Conservation (phyloP, 2,797 vertebrate genomes). For the Echiichthys vipera region DNA sequence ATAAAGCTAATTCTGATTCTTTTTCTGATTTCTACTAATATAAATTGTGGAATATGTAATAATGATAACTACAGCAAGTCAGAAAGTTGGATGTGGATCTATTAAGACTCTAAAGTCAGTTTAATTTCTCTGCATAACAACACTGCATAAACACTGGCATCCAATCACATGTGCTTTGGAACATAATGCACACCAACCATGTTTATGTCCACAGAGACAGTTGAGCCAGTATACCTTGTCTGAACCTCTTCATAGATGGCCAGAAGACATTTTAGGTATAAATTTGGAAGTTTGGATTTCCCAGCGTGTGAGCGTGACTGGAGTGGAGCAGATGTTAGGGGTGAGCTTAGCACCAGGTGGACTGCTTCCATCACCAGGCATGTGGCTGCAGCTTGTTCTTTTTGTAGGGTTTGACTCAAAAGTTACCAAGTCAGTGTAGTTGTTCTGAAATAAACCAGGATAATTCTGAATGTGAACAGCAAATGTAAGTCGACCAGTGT, state of each 20-base stretch:
- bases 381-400: not conserved
- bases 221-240: not conserved
- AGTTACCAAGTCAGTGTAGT: not conserved
- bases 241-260: slow-evolving; percentile 22
- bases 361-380: not conserved
- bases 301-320: slow-evolving; percentile 48
- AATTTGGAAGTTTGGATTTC: slow-evolving; percentile 70
- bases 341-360: slow-evolving; percentile 8
- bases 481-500: not conserved
- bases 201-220: slow-evolving; percentile 1
- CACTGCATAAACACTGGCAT: not conserved
- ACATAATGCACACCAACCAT: not conserved
- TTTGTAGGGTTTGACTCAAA: not conserved
- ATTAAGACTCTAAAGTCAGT: not conserved
- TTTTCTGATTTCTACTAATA: too few species aligned
- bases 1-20: too few species aligned
- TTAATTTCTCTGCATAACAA: not conserved
- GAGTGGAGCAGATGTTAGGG: slow-evolving; percentile 58
- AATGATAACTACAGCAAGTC: not conserved
- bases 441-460: not conserved
- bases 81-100: not conserved
- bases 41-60: not conserved
- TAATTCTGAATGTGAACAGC: not conserved
- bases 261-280: slow-evolving; percentile 37
- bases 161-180: not conserved